A percentile compares a stretch with the other conserved stretches of the same genome.
These are phyloP conservation scores for Trichopoda pennipes DNA, from an alignment of 2,888 invertebrate species.

Conservation along the genomic window DNA sequence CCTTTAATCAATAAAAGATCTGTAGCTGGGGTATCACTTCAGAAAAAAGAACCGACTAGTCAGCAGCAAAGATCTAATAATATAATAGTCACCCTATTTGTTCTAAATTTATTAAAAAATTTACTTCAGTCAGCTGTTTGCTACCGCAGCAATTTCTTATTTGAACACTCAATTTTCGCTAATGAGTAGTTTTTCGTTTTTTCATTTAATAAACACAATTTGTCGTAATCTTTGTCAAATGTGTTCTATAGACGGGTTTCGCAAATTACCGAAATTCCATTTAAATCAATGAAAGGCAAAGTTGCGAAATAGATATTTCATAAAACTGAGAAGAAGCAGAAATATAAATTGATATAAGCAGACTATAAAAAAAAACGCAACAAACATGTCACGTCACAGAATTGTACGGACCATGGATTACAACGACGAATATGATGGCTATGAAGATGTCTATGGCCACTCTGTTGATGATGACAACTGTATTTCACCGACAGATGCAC, in stretches of 20 bases:
- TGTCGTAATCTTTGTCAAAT: conserved; percentile 54
- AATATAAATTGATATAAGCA: background rate
- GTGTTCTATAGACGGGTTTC: conserved; percentile 55
- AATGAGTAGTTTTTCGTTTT: background rate
- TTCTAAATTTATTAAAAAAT: conserved; percentile 9
- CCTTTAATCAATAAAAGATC: too few relatives aligned
- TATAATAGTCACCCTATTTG: conserved; percentile 15
- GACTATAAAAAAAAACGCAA: conserved; percentile 30
- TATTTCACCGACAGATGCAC: conserved; percentile 92
- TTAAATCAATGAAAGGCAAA: conserved; percentile 30
- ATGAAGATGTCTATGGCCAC: conserved; percentile 92
- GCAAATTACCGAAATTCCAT: conserved; percentile 37
- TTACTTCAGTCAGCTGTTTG: conserved; percentile 28
- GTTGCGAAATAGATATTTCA: conserved; percentile 18
- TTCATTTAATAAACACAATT: conserved; percentile 32
- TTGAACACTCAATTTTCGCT: background rate
- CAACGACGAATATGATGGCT: conserved; percentile 91
- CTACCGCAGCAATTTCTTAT: background rate
- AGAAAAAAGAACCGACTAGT: too few relatives aligned
- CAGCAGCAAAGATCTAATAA: background rate
- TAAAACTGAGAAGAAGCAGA: conserved; percentile 3
- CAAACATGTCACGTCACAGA: conserved; percentile 92
- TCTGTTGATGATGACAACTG: conserved; percentile 96
- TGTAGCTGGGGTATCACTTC: too few relatives aligned
- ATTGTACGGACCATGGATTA: conserved; percentile 92